phyloP scores from a whole-genome alignment of 2,797 vertebrate genomes.

The Buceros bicornis region DNA sequence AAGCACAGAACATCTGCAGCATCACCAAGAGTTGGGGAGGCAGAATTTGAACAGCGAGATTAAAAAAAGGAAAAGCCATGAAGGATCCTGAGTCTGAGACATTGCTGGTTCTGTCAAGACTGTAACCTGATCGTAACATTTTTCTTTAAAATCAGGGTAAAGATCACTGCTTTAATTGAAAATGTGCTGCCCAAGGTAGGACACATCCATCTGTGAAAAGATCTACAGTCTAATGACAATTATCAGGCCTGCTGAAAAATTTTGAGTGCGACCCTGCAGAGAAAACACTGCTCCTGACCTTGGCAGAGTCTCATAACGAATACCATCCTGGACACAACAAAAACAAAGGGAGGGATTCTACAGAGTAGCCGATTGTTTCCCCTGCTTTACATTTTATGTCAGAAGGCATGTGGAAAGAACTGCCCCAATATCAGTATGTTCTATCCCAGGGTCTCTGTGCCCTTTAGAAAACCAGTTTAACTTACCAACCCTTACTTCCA shows the following conservation, averaged over 20 bases:
- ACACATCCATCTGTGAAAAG: neutral
- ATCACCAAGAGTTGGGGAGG: neutral
- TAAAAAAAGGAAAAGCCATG: neutral
- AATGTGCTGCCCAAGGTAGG: neutral
- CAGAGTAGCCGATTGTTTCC: neutral
- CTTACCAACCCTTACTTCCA: neutral
- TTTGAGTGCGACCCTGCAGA: neutral
- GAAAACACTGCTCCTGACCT: neutral
- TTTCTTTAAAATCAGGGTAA: neutral
- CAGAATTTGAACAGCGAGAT: neutral
- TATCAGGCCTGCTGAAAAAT: neutral
- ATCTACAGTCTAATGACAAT: neutral
- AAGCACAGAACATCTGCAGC: constrained; percentile 3
- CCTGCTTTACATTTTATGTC: neutral
- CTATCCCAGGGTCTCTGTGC: neutral
- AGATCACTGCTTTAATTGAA: neutral
- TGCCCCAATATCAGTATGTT: neutral
- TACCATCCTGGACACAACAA: neutral
- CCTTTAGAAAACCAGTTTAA: neutral
- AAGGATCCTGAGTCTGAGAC: neutral
- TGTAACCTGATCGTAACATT: neutral
- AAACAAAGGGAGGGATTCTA: neutral
- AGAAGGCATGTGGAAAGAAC: neutral
- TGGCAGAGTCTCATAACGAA: neutral
- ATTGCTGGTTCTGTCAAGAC: neutral